A percentile compares a stretch with the other conserved stretches of the same genome.
Conservation (phyloP, 37 sponge, comb jelly and placozoan genomes). For the Cliona cf. orientalis region DNA sequence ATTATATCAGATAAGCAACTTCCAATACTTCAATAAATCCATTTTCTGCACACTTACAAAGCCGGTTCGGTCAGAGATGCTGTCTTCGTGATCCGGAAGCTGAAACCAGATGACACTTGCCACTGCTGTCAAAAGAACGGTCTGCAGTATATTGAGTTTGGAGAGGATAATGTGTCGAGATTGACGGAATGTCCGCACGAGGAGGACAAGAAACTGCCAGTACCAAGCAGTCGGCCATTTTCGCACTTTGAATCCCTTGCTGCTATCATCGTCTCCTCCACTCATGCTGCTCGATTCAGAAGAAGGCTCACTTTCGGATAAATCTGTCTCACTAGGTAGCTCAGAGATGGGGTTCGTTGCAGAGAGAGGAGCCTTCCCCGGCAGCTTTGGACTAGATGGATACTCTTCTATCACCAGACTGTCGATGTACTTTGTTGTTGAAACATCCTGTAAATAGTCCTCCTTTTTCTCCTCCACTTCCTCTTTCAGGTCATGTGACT, state of each 20-base stretch:
- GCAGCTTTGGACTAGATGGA: background rate
- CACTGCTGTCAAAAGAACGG: slow-evolving; percentile 27
- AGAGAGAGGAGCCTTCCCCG: background rate
- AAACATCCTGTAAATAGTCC: no score
- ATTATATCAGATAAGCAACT: background rate
- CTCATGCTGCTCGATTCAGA: background rate
- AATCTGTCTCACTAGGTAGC: background rate
- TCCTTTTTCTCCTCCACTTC: no score
- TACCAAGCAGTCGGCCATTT: slow-evolving; percentile 71
- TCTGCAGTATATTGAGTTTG: slow-evolving; percentile 22
- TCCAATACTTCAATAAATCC: background rate
- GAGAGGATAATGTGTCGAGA: slow-evolving; percentile 36
- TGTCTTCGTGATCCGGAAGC: slow-evolving; percentile 46
- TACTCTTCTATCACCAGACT: background rate
- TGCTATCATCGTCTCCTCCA: background rate
- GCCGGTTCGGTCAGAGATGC: slow-evolving; percentile 55
- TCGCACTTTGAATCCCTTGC: background rate
- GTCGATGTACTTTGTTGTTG: background rate
- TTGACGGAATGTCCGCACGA: slow-evolving; percentile 58
- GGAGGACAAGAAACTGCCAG: slow-evolving; percentile 71
- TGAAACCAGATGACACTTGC: slow-evolving; percentile 76
- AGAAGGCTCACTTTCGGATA: background rate
- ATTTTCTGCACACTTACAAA: slow-evolving; percentile 1
- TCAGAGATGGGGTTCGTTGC: background rate
- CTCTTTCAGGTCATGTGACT: no score